These are phyloP conservation scores for Thunnus albacares DNA, from an alignment of 2,797 vertebrate species.

Conservation along the genomic window DNA sequence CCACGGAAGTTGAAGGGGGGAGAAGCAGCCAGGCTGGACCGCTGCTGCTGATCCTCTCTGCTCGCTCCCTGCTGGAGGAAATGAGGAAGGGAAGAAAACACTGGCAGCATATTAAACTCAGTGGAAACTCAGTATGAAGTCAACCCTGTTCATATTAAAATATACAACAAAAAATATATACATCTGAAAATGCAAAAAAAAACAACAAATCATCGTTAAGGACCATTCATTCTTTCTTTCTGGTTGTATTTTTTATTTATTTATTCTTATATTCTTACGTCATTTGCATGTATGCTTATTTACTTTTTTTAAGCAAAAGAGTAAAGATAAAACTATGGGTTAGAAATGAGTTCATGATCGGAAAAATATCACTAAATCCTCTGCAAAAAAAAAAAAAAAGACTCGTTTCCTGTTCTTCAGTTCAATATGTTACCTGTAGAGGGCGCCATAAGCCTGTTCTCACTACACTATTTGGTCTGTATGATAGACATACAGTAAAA, in stretches of 20 bases:
- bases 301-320: background rate
- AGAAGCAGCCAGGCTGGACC: conserved; percentile 2
- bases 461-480: background rate
- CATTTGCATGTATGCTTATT: too few species aligned
- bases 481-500: background rate
- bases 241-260: background rate
- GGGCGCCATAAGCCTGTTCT: conserved; percentile 17
- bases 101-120: too few species aligned
- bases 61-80: conserved; percentile 68
- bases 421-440: background rate
- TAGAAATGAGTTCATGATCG: too few species aligned
- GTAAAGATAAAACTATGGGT: background rate
- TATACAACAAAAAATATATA: too few species aligned
- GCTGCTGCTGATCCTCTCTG: conserved; percentile 38
- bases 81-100: conserved; percentile 34
- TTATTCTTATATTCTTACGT: background rate
- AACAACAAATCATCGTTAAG: too few species aligned
- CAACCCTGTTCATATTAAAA: too few species aligned
- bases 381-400: background rate
- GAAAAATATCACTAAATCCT: background rate
- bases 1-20: conserved; percentile 53
- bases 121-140: background rate
- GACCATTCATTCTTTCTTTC: too few species aligned
- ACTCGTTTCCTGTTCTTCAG: background rate
- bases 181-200: too few species aligned